phyloP scores from a whole-genome alignment of 2,797 vertebrate species.

The Gymnodraco acuticeps region DNA sequence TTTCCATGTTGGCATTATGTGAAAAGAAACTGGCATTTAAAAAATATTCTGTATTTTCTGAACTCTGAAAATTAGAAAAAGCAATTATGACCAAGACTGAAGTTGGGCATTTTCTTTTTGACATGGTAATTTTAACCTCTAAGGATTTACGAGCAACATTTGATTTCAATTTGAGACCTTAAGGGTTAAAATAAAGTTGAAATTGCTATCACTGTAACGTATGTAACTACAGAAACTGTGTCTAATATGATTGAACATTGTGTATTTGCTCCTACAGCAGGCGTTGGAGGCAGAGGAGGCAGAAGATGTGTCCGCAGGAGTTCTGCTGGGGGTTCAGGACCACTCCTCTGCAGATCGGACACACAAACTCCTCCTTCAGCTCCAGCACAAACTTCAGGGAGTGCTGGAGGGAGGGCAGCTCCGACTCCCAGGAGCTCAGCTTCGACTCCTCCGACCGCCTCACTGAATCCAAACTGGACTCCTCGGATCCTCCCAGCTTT shows the following conservation, averaged over 20 bases:
- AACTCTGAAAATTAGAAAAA: too few species aligned
- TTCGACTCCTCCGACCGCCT: conserved; percentile 37
- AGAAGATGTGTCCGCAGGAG: conserved; percentile 94
- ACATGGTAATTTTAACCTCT: too few species aligned
- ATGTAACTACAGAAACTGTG: background rate
- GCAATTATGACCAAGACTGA: too few species aligned
- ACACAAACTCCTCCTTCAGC: conserved; percentile 90
- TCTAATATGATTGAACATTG: background rate
- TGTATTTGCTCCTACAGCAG: conserved; percentile 83
- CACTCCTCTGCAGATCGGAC: conserved; percentile 86
- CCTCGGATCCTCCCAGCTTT: background rate
- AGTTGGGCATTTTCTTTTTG: too few species aligned
- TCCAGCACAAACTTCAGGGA: conserved; percentile 85
- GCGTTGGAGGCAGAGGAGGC: conserved; percentile 87
- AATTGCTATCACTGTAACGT: background rate
- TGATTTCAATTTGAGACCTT: too few species aligned
- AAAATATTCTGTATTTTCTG: too few species aligned
- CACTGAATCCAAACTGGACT: conserved; percentile 37
- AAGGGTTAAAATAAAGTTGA: background rate
- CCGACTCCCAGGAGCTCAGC: conserved; percentile 89
- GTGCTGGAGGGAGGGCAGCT: conserved; percentile 72
- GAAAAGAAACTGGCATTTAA: too few species aligned
- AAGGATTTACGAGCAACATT: too few species aligned
- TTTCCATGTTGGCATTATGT: too few species aligned
- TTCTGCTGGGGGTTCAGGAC: conserved; percentile 94